Percentiles rank a stretch among this genome's conserved stretches.
phyloP scores from a whole-genome alignment of 2,888 invertebrate genomes.

The Watsonalla cultraria region DNA sequence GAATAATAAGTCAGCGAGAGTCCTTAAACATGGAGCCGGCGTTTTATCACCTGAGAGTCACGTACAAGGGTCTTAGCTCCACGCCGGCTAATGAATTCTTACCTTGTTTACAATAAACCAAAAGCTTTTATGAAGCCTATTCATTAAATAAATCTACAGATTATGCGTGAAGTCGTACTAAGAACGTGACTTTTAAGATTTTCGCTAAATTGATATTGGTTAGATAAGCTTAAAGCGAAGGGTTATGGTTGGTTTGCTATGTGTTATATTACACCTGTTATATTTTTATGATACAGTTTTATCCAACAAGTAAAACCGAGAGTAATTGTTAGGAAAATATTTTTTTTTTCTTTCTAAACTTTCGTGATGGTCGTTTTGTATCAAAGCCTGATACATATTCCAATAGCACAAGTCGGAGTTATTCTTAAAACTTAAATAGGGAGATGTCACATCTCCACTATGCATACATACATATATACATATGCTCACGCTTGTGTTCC shows the following conservation, averaged over 20 bases:
- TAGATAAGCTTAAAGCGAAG: constrained; percentile 35
- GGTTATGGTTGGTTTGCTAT: constrained; percentile 20
- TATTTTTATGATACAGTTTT: background rate
- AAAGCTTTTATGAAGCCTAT: constrained; percentile 62
- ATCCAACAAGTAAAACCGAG: too few relatives aligned
- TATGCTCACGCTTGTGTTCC: too few relatives aligned
- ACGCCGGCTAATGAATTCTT: constrained; percentile 61
- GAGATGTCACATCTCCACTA: too few relatives aligned
- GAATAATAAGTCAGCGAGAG: constrained; percentile 45
- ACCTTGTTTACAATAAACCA: constrained; percentile 68
- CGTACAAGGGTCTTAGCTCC: constrained; percentile 47
- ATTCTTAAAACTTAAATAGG: too few relatives aligned
- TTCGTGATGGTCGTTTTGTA: too few relatives aligned
- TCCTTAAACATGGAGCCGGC: constrained; percentile 34
- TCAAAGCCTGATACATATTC: too few relatives aligned
- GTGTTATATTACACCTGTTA: background rate
- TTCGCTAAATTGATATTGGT: constrained; percentile 44
- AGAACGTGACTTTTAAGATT: constrained; percentile 56
- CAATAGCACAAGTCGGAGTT: too few relatives aligned
- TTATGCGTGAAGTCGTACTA: constrained; percentile 57
- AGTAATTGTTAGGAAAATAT: too few relatives aligned
- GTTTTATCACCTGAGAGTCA: constrained; percentile 60
- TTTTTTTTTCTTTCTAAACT: too few relatives aligned
- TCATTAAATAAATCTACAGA: constrained; percentile 57
- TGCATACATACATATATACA: too few relatives aligned